A percentile compares a stretch with the other conserved stretches of the same genome.
Conservation (phyloP, 2,888 invertebrate species). For the Drosophila rubida region DNA sequence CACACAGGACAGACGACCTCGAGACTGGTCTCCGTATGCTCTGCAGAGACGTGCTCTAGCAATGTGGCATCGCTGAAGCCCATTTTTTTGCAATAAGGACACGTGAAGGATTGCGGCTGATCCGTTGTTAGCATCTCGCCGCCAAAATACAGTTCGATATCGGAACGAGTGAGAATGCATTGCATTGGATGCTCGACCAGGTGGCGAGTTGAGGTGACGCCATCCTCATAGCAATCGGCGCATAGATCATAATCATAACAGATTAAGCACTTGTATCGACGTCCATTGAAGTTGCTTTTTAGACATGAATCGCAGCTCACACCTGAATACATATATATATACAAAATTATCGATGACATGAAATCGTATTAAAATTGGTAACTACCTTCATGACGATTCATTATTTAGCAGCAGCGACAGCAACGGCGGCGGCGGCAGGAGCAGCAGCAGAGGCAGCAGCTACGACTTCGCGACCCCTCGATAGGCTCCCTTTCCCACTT, state of each 20-base stretch:
- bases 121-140: constrained; percentile 96
- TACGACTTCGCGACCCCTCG: constrained; percentile 65
- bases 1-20: constrained; percentile 99
- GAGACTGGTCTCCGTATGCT: constrained; percentile 95
- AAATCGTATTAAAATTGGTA: neutral
- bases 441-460: constrained; percentile 41
- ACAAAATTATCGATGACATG: neutral
- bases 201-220: constrained; percentile 96
- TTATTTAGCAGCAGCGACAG: constrained; percentile 85
- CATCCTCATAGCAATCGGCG: constrained; percentile 97
- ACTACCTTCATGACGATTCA: constrained; percentile 98
- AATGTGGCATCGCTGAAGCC: constrained; percentile 97
- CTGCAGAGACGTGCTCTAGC: constrained; percentile 95
- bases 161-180: constrained; percentile 98
- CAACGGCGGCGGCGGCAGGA: constrained; percentile 39
- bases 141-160: constrained; percentile 98
- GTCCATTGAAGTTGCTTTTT: constrained; percentile 98
- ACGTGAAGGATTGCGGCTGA: constrained; percentile 98
- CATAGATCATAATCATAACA: constrained; percentile 99
- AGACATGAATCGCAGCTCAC: constrained; percentile 99
- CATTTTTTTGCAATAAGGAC: constrained; percentile 98
- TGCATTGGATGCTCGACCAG: constrained; percentile 99
- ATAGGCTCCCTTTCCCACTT: constrained; percentile 43
- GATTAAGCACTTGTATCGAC: constrained; percentile 99
- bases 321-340: constrained; percentile 87